Base-by-base conservation (phyloP, 2,888 invertebrate species). In the Frankliniella fusca region DNA sequence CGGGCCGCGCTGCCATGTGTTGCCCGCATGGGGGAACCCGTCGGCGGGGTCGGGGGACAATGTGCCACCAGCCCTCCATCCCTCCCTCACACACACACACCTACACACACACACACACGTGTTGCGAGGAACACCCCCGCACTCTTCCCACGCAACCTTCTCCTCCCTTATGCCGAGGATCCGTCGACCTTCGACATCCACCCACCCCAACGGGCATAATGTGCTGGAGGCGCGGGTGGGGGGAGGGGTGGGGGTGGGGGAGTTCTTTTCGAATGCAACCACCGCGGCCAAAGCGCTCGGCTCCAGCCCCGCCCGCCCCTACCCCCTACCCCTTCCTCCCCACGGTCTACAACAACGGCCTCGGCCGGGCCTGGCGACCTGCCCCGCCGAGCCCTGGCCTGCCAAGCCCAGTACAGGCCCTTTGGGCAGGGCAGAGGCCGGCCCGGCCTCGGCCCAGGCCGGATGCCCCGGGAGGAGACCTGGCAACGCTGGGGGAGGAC, bases 401-500 rank as follows among this genome's bases (percentile, higher is more conserved):
- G 70, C 70, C 70, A 70, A 8, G 70, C n/a, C 23, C 8, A 50
- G n/a, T n/a, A 2, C 54, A 7, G 15, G 61, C 15, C 61, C 15
- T 61, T 61, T n/a, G 18, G 54, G 54, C 70, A 27, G 18, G 54
- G 54, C 70, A 27, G 70, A 27, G 70, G 61, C 61, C 61, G 61
- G 11, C 27, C 9, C 27, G 70, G 70, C 23, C 70, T 11, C 12
- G 27, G 23, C 70, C 27, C 11, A 12, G 27, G 27, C 54, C 54
- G 54, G 54, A 54, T 12, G 54, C 54, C 12, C 54, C 54, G 54
- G 54, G 18, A 18, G 54, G 54, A 61, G 61, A 61, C 61, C 27
- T 76, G 70, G 70, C 70, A 76, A 76, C 70, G 70, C 70, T 76
- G 70, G 70, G 70, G 70, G 70, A 70, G 70, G 70, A 27, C 70